phyloP scores from a whole-genome alignment of 2,888 invertebrate genomes.

The Eucera pruinosa region DNA sequence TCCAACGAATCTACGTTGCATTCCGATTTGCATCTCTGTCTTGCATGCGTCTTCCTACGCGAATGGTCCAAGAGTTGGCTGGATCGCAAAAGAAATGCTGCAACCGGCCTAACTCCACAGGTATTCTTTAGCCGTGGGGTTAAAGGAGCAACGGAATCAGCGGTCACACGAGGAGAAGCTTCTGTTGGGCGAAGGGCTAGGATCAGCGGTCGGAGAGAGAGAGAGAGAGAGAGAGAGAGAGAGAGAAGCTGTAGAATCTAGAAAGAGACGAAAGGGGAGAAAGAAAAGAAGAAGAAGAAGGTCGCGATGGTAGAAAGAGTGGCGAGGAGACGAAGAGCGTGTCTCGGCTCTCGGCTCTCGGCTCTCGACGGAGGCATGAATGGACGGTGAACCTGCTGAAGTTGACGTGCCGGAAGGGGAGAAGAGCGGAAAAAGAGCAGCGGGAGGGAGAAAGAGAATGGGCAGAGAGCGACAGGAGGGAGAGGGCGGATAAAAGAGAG shows the following conservation, averaged over 20 bases:
- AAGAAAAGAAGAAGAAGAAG: neutral
- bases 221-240: neutral
- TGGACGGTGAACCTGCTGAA: conserved; percentile 77
- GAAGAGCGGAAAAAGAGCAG: conserved; percentile 39
- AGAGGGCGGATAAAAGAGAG: conserved; percentile 47
- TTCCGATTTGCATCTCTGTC: too few species aligned
- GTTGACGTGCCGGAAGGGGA: conserved; percentile 60
- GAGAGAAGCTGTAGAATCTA: too few species aligned
- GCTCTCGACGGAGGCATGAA: conserved; percentile 71
- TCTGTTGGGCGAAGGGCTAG: neutral
- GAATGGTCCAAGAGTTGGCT: too few species aligned
- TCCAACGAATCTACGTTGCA: too few species aligned
- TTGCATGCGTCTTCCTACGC: too few species aligned
- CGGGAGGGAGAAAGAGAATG: conserved; percentile 41
- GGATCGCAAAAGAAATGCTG: too few species aligned
- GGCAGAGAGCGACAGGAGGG: conserved; percentile 20
- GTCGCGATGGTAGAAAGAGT: conserved; percentile 42
- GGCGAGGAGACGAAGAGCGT: conserved; percentile 46
- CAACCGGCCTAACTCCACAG: too few species aligned
- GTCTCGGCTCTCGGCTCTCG: too few species aligned
- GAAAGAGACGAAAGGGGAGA: neutral
- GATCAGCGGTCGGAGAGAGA: neutral
- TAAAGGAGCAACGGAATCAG: neutral
- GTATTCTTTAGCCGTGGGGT: too few species aligned
- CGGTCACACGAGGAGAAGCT: neutral